Base-by-base conservation (phyloP, 23 tunicate genomes). In the Oikopleura albicans region DNA sequence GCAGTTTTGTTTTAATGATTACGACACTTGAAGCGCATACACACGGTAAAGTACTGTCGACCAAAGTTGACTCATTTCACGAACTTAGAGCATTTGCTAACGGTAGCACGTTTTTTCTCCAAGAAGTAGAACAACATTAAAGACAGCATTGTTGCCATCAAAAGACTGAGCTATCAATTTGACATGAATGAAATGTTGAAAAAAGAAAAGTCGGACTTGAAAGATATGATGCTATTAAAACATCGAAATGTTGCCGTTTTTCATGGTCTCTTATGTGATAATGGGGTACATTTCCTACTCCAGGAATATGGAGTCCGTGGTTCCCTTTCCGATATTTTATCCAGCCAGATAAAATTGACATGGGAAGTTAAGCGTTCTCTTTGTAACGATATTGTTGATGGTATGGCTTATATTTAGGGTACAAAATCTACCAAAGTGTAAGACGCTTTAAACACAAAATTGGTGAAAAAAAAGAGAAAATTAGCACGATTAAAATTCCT, bases 271-370 rank as follows among this genome's bases (percentile, higher is more conserved):
- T 29, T 31, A 12, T 71, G 4, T 16, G 79, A 71, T 12, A 31
- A 31, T 31, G 37, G 31, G 2, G 4, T 12, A 16, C 4, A 29
- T 29, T 71, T 2, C 79, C 31, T 71, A 4, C 35, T 71, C 4
- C 79, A 71, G 37, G 79, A 71, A 71, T 71, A 71, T 31, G 79
- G 79, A 2, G 79, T 29, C 34, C 33, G 35, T 2, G 79, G 79
- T 2, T 12, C 34, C 33, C 79, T 71, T 4, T 22, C 4, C 28
- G 37, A 71, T 29, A 71, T 71, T 29, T 71, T 71, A 29, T 31
- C 33, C 4, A 71, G 37, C 37, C 28, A 71, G 31, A 31, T 71
- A 22, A 34, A 71, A 37, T 37, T 71, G 79, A 71, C 79, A 2
- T 71, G 79, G 79, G 79, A 71, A 71, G 35, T 71, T 2, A 71